Conservation (phyloP, 2,888 invertebrate species). For the Andrena trimmerana region DNA sequence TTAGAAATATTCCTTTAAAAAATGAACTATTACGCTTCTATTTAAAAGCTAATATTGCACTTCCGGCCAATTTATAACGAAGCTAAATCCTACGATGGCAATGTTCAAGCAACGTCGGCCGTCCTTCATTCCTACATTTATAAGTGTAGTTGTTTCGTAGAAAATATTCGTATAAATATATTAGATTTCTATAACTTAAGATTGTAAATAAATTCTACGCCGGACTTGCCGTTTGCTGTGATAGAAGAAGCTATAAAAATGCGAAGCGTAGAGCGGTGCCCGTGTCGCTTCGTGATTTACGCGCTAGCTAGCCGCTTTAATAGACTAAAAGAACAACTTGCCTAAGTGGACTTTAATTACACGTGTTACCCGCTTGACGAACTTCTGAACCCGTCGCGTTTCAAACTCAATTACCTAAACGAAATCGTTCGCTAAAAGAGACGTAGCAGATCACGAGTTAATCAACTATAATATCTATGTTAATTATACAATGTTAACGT, state of each 20-base stretch:
- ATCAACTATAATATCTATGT: background rate
- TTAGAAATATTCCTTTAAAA: background rate
- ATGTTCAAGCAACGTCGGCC: slow-evolving; percentile 1
- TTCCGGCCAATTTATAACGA: slow-evolving; percentile 70
- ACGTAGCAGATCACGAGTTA: background rate
- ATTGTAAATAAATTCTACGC: background rate
- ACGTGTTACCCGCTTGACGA: slow-evolving; percentile 74
- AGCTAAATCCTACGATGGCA: slow-evolving; percentile 37
- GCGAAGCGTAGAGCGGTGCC: background rate
- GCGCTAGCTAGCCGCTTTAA: background rate
- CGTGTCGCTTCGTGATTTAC: background rate
- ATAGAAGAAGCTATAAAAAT: background rate
- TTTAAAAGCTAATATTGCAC: slow-evolving; percentile 76
- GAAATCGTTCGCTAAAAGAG: background rate
- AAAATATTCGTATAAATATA: slow-evolving; percentile 9
- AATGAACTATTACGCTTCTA: background rate
- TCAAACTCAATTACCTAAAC: slow-evolving; percentile 30
- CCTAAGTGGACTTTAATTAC: background rate
- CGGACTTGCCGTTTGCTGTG: background rate
- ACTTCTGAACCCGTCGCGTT: slow-evolving; percentile 71
- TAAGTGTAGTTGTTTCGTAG: background rate
- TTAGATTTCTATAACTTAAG: background rate
- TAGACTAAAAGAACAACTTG: background rate
- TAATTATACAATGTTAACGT: slow-evolving; percentile 19
- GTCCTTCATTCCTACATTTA: background rate